Base-by-base conservation (phyloP, 2,888 invertebrate genomes). In the Seira sanloemensis region DNA sequence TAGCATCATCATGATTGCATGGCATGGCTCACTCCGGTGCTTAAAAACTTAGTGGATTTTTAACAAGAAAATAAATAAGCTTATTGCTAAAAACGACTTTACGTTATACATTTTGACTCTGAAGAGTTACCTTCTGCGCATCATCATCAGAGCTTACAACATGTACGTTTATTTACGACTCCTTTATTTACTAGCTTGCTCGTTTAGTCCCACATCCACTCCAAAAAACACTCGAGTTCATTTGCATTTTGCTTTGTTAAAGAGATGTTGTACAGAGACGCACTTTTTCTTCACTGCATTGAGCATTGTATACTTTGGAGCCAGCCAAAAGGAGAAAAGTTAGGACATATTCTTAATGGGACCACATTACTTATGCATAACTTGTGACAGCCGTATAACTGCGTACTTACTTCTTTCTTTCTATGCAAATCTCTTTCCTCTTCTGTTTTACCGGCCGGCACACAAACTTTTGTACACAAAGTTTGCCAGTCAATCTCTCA, bases 381-480 rank as follows among this genome's bases (percentile, higher is more conserved):
- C 26, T 27, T 25, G 50, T 62, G 74, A 74, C 74, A 27, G 62
- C 26, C 37, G n/a, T 37, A 46, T 24, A 62, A 74, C 74, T 74
- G 65, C 58, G 62, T 74, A 74, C 62, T 62, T 74, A 58, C 58
- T 58, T 58, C 58, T 58, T 58, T 58, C 58, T 58, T 54, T 58
- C 50, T 26, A 62, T 74, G 62, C 72, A 54, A 73, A 73, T 58
- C 18, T 58, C n/a, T 58, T 37, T 68, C 68, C n/a, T 66, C 66
- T 66, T 24, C n/a, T 16, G 18, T 71, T 62, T 72, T 37, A 74
- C 80, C 80, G 80, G 80, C 80, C 80, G 80, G 80, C 69, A n/a
- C 58, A 18, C 16, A 58, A 9, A 37, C 37, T 37, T 37, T 37
- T 37, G 12, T 12, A 12, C 12, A 37, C 37, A 12, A 12, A 37